Evolutionary conservation across 2,113 vertebrate species (phyloP), one percentile per base, ranked within the genome.

Genomic region (Trogon melanurus): DNA sequence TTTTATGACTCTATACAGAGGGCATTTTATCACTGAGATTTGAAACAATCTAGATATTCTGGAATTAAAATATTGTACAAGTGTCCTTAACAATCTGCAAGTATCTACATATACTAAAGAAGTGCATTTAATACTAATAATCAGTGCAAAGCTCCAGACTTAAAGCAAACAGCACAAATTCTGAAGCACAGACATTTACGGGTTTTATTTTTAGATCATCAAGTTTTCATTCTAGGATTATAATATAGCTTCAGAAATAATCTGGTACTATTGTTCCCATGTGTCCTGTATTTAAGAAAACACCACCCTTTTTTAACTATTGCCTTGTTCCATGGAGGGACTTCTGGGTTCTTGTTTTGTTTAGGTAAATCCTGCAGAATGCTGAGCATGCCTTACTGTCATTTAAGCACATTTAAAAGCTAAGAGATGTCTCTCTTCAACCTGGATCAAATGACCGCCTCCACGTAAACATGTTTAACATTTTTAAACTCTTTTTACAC

Each of bases 331-430:
- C 36, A 32, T 27, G 4, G 27, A 83, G 20, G 12, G 20, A 67
- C 21, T 62, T 93, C n/a, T 61, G 62, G 29, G n/a, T 54, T 88
- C 27, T 54, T 84, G 26, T 34, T 71, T 64, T 51, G 23, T 58
- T 62, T 27, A 60, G 72, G 44, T 89, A 94, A 89, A 72, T 11
- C 21, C 65, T 82, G 22, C 29, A 56, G 30, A 73, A 58, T n/a
- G n/a, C 14, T 79, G 62, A 66, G 57, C 21, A 16, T 30, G 27
- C 53, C n/a, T 73, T 41, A 79, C 16, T 80, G 51, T 64, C 58
- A 81, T 30, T 86, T 41, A 54, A 74, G 84, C 70, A 94, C 65
- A 73, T 89, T 89, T 91, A 79, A 88, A 82, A 87, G 79, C 79
- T 85, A 87, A 91, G 79, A 29, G 34, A 62, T 70, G 9, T 27